Evolutionary conservation across 2,797 vertebrate genomes (phyloP).

Genomic region (Gymnothorax javanicus): DNA sequence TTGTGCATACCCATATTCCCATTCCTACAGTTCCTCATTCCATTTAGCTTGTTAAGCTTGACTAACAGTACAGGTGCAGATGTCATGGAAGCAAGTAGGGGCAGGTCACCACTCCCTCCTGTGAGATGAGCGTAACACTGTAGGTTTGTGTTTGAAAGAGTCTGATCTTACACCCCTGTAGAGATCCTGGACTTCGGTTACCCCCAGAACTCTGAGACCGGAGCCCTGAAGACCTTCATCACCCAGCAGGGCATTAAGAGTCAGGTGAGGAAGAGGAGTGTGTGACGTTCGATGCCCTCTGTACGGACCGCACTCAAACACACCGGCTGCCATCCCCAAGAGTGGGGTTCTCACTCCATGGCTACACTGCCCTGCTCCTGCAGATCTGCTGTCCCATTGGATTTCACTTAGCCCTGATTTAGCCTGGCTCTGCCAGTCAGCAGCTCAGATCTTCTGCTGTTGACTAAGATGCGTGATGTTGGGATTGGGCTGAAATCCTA

Average conservation of each 20-base stretch:
- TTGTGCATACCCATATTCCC: background rate
- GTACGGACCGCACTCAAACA: background rate
- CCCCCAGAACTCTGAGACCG: constrained; percentile 98
- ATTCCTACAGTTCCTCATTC: background rate
- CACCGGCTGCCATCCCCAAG: background rate
- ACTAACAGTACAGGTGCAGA: too few relatives aligned
- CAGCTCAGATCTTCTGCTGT: too few relatives aligned
- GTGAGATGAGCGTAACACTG: background rate
- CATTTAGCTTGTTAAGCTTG: too few relatives aligned
- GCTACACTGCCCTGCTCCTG: too few relatives aligned
- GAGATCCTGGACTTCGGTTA: constrained; percentile 99
- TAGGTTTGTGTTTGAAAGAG: background rate
- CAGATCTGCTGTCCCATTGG: background rate
- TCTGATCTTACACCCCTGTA: constrained; percentile 55
- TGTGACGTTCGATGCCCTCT: background rate
- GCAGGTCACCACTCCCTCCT: background rate
- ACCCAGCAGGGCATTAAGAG: constrained; percentile 99
- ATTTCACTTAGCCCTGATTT: too few relatives aligned
- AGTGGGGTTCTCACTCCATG: too few relatives aligned
- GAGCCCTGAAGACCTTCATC: constrained; percentile 98
- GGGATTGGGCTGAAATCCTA: too few relatives aligned
- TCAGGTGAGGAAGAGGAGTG: constrained; percentile 78
- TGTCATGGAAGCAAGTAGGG: background rate
- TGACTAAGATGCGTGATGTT: too few relatives aligned
- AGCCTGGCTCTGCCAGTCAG: too few relatives aligned